Evolutionary conservation across 2,797 vertebrate genomes (phyloP).

Genomic region (Sylvia borin): DNA sequence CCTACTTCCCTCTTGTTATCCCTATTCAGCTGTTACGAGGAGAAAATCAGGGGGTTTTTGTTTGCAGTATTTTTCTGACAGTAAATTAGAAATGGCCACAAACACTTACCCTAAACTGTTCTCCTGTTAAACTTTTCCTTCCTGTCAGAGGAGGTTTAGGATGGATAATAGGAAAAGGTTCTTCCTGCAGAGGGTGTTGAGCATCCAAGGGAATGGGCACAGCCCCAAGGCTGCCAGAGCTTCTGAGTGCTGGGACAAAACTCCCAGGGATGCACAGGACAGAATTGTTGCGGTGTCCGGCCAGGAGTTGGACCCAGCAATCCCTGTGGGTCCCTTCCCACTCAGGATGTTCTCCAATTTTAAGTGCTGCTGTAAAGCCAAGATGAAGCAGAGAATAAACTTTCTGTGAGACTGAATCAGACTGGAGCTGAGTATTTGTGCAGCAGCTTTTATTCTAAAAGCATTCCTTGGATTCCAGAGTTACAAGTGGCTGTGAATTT

Average conservation of each 20-base stretch:
- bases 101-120: background rate
- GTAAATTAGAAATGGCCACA: background rate
- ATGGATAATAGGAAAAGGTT: background rate
- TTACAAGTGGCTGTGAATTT: background rate
- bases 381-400: background rate
- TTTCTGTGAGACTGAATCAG: background rate
- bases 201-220: background rate
- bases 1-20: background rate
- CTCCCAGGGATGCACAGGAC: background rate
- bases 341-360: background rate
- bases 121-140: background rate
- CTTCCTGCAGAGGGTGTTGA: rapidly evolving
- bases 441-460: background rate
- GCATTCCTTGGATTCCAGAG: background rate
- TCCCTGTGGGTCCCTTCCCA: background rate
- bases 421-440: background rate
- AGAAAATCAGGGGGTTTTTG: background rate
- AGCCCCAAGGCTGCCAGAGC: background rate
- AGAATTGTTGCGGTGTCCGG: background rate
- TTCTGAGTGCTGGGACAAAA: rapidly evolving
- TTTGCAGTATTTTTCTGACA: background rate
- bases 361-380: background rate
- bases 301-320: background rate
- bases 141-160: background rate
- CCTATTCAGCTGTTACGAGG: rapidly evolving